Evolutionary conservation across 2,797 vertebrate species (phyloP), one percentile per base, ranked within the genome.

Genomic region (Coregonus suidteri): DNA sequence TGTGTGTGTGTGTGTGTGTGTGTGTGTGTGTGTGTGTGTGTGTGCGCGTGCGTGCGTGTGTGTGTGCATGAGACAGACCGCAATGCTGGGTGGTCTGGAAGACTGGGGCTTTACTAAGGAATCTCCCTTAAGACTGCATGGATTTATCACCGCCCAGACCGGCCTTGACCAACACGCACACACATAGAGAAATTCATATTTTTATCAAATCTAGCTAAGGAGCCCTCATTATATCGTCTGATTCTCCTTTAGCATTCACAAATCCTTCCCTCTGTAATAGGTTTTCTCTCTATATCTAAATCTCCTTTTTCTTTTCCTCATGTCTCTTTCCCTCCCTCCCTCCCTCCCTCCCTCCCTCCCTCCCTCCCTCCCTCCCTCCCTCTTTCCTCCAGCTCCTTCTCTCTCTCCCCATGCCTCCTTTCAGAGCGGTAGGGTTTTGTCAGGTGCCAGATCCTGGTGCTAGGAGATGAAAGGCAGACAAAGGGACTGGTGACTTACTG

Each of bases 401-500:
- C 87, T 13, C 11, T 31, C 73, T 62, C 78, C 6, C 79, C 89
- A 87, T 83, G 91, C 83, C 80, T 90, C 82, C 85, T 91, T 91
- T 89, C 85, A 91, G 83, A 88, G 85, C 78, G 85, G 89, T 84
- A 86, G 82, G 79, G 87, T 87, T 89, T 90, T 91, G 91, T 93
- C 89, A 92, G 90, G 88, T 92, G 89, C 90, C 91, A 91, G 90
- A 92, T 92, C 91, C 89, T 85, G 80, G 76, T 88, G 89, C 88
- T 79, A 78, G 77, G 79, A 90, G 91, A 93, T 93, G 91, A 93
- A 47, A 47, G 41, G 41, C 41, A 47, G 41, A 47, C 41, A 47
- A 93, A 93, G 86, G 90, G 82, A 87, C 88, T 89, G 89, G 88
- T 90, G 90, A 91, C 92, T 93, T 91, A 92, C 91, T 92, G 90